Conservation (phyloP, 2,113 vertebrate genomes). For the Xerus inauris region DNA sequence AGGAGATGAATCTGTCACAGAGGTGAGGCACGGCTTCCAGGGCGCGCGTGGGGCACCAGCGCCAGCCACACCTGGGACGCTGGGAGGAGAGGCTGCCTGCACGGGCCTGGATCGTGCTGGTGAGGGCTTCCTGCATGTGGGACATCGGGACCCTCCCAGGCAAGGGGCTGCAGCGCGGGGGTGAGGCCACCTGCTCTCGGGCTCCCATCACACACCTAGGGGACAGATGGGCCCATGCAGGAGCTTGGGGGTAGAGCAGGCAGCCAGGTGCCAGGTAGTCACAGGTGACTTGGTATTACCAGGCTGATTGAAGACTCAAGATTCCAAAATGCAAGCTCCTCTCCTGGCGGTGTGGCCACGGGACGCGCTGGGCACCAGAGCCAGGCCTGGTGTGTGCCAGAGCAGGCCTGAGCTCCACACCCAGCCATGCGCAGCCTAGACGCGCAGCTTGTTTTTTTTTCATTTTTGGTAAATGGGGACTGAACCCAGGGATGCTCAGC, state of each 20-base stretch:
- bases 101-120: too few species aligned
- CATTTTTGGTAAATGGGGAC: too few species aligned
- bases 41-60: fast-evolving
- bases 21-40: conserved; percentile 85
- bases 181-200: neutral
- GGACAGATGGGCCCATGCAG: fast-evolving
- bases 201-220: fast-evolving
- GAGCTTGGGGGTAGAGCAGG: fast-evolving
- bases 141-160: too few species aligned
- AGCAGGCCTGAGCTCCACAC: too few species aligned
- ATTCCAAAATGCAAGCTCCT: fast-evolving
- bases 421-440: too few species aligned
- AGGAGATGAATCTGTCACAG: conserved; percentile 95
- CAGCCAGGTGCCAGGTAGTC: fast-evolving
- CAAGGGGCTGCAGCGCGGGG: neutral
- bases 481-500: neutral
- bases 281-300: fast-evolving
- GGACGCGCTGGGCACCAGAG: too few species aligned
- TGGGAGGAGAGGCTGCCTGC: too few species aligned
- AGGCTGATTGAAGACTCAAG: fast-evolving
- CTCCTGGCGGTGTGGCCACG: too few species aligned
- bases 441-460: too few species aligned
- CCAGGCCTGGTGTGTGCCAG: too few species aligned
- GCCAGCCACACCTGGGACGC: too few species aligned
- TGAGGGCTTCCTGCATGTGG: fast-evolving